phyloP scores from a whole-genome alignment of 2,113 vertebrate species.

The Sylvilagus bachmani region DNA sequence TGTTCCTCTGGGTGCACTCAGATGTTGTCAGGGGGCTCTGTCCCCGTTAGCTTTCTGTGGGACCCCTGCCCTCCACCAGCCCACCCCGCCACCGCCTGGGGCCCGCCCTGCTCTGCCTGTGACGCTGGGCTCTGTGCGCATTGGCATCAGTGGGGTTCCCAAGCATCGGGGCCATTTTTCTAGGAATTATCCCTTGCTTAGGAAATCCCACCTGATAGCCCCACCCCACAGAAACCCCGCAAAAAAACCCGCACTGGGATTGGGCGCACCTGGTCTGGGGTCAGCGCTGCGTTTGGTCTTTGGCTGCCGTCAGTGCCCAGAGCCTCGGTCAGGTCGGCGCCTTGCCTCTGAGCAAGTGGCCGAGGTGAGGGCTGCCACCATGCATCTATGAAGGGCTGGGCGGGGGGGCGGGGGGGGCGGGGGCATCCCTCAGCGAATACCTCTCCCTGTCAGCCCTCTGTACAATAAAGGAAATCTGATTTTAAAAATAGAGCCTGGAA shows the following conservation, averaged over 20 bases:
- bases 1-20: not conserved
- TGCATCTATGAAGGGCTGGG: constrained; percentile 65
- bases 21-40: fast-evolving
- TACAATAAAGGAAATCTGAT: constrained; percentile 76
- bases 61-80: fast-evolving
- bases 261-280: not conserved
- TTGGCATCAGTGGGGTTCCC: not conserved
- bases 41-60: not conserved
- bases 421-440: constrained; percentile 68
- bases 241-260: not conserved
- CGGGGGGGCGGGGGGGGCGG: not conserved
- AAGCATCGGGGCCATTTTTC: not conserved
- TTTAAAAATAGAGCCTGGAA: constrained; percentile 84
- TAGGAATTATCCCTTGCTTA: not conserved
- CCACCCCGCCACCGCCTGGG: no score
- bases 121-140: not conserved
- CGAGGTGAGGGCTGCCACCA: constrained; percentile 43
- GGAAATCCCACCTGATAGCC: not conserved
- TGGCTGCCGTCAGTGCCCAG: not conserved
- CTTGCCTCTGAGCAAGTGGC: constrained; percentile 66
- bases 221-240: not conserved
- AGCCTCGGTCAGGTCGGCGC: constrained; percentile 29
- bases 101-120: not conserved
- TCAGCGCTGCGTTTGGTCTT: not conserved
- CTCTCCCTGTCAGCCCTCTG: constrained; percentile 60